Evolutionary conservation across 2,113 vertebrate genomes (phyloP), one percentile per base, ranked within the genome.

Genomic region (Galbula dea): DNA sequence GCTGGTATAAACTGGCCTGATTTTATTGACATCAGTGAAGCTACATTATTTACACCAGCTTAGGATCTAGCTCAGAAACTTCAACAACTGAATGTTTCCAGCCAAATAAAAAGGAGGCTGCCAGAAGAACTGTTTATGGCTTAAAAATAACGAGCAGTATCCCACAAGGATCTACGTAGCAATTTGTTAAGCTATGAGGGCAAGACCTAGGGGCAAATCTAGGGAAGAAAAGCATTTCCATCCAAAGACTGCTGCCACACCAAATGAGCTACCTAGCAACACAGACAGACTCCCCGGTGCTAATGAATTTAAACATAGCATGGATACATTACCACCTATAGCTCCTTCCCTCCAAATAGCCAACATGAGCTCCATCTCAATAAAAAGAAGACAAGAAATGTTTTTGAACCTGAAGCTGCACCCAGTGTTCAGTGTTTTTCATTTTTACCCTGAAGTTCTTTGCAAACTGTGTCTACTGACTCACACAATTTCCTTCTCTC

Each of bases 231-330:
- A 90, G 16, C 12, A 55, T 91, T 88, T 89, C 46, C 63, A 73
- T 85, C 63, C 58, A 41, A 87, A 92, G 68, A 55, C 45, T 91
- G 77, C 49, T 89, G 58, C 81, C 52, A 81, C 36, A 94, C 45
- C n/a, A 85, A 89, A 86, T 72, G 72, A 91, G 82, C 82, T 94
- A 95, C 84, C 87, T 89, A 96, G 82, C 89, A 94, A 95, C 79
- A 89, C 55, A 71, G n/a, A 89, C 78, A 83, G 91, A 54, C 46
- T 86, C 79, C 87, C 51, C 22, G n/a, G 75, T 61, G 59, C 52
- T 93, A 94, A 94, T 91, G 84, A 95, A 89, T 95, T 96, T 94
- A 95, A 94, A 93, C 83, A 55, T 62, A 94, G 75, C 48, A 63
- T 27, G 52, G 49, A 74, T 65, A 69, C 55, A 73, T 83, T 85